Conservation (phyloP, 2,888 invertebrate species). For the Coremacera marginata region DNA sequence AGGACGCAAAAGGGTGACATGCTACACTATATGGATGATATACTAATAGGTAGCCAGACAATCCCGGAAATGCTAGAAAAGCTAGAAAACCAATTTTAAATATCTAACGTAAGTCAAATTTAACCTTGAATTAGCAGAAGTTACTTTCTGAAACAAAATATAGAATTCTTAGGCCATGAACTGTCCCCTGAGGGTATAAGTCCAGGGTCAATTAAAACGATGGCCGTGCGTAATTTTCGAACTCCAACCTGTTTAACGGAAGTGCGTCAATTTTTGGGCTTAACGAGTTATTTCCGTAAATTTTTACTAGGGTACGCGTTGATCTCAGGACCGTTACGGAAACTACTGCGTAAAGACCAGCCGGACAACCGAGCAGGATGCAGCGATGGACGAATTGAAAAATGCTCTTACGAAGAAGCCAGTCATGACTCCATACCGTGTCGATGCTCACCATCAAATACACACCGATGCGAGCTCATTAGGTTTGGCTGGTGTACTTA, state of each 20-base stretch:
- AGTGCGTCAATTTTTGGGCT: slow-evolving; percentile 41
- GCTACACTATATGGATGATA: slow-evolving; percentile 30
- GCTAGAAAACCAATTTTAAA: slow-evolving; percentile 13
- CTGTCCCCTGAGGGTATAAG: slow-evolving; percentile 33
- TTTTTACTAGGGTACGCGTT: slow-evolving; percentile 40
- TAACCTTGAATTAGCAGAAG: slow-evolving; percentile 40
- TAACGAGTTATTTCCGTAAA: slow-evolving; percentile 44
- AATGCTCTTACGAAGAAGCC: slow-evolving; percentile 14
- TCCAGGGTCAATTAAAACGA: slow-evolving; percentile 39
- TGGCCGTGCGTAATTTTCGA: slow-evolving; percentile 37
- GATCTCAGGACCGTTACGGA: slow-evolving; percentile 27
- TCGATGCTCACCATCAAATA: slow-evolving; percentile 37
- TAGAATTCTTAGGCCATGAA: slow-evolving; percentile 41
- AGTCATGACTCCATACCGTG: slow-evolving; percentile 36
- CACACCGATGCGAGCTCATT: slow-evolving; percentile 43
- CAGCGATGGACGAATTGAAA: slow-evolving; percentile 35
- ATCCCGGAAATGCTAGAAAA: slow-evolving; percentile 33
- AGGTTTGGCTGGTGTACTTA: neutral
- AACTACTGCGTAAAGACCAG: slow-evolving; percentile 10
- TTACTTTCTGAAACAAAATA: slow-evolving; percentile 33
- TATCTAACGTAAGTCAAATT: slow-evolving; percentile 15
- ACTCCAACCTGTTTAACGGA: slow-evolving; percentile 36
- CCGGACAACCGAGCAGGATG: slow-evolving; percentile 30
- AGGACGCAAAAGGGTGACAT: neutral
- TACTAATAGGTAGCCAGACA: slow-evolving; percentile 18